phyloP scores from a whole-genome alignment of 2,888 invertebrate genomes.

The Cheilosia soror region DNA sequence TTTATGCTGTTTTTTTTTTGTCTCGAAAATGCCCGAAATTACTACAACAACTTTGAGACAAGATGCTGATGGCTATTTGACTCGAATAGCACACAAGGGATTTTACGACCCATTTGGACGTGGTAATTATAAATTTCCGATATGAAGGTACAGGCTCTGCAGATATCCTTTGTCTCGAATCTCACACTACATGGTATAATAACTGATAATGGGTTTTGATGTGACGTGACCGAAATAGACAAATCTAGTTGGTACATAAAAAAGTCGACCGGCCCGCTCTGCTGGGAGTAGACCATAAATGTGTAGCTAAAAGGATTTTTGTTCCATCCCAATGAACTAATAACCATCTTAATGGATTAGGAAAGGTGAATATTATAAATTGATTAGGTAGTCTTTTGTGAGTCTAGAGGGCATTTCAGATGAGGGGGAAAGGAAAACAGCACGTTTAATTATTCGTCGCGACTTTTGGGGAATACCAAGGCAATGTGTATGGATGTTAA shows the following conservation, averaged over 20 bases:
- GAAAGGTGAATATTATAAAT: conserved; percentile 47
- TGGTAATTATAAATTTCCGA: conserved; percentile 50
- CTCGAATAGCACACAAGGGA: conserved; percentile 35
- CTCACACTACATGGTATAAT: conserved; percentile 22
- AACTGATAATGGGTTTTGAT: conserved; percentile 53
- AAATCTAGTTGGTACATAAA: neutral
- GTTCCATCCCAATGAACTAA: conserved; percentile 19
- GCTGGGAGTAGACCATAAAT: neutral
- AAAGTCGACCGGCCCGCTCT: neutral
- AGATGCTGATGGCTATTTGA: conserved; percentile 12
- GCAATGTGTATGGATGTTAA: conserved; percentile 2
- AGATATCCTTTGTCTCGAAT: neutral
- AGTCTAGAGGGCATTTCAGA: conserved; percentile 9
- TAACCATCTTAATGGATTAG: conserved; percentile 39
- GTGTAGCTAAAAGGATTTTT: conserved; percentile 17
- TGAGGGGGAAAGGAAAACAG: neutral
- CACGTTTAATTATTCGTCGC: conserved; percentile 32
- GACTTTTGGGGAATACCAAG: conserved; percentile 22
- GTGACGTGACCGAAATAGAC: conserved; percentile 47
- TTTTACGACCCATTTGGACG: conserved; percentile 21
- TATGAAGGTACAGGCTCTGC: neutral
- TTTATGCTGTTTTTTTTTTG: neutral
- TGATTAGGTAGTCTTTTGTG: conserved; percentile 54
- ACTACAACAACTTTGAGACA: conserved; percentile 13
- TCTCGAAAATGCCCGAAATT: neutral